These are phyloP conservation scores for Coenonympha glycerion DNA, from an alignment of 2,888 invertebrate genomes.

Conservation along the genomic window DNA sequence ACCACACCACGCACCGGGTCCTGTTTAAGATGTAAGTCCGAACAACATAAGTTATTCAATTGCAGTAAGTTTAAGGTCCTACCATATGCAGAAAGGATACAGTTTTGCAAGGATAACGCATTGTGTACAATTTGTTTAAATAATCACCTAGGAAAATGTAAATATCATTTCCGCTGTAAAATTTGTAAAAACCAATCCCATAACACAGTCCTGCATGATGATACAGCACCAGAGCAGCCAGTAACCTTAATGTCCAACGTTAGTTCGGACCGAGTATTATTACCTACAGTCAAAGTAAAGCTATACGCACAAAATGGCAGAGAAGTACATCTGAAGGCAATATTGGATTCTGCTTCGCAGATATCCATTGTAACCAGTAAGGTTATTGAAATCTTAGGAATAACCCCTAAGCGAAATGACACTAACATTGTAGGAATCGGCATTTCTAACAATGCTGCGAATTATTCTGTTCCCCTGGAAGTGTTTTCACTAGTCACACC, in stretches of 20 bases:
- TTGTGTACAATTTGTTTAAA: neutral
- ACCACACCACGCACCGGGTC: neutral
- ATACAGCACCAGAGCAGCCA: neutral
- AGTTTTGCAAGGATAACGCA: neutral
- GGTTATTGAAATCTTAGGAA: neutral
- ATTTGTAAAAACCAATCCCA: neutral
- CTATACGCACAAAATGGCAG: neutral
- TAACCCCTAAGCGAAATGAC: neutral
- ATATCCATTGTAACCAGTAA: neutral
- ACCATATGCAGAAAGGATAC: neutral
- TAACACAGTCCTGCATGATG: neutral
- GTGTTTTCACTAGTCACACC: neutral
- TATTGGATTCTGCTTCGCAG: neutral
- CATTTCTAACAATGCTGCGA: neutral
- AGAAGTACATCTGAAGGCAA: neutral
- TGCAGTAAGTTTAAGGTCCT: neutral
- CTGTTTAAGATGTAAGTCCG: neutral
- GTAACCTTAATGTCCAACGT: neutral
- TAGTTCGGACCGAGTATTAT: neutral
- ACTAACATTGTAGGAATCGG: neutral
- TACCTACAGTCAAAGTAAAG: neutral
- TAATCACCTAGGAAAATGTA: neutral
- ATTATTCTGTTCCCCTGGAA: neutral
- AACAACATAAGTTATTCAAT: neutral
- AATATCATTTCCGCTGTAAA: neutral